Percentiles rank a stretch among this genome's conserved stretches.
These are phyloP conservation scores for Folsomia candida DNA, from an alignment of 2,888 invertebrate species.

Conservation along the genomic window DNA sequence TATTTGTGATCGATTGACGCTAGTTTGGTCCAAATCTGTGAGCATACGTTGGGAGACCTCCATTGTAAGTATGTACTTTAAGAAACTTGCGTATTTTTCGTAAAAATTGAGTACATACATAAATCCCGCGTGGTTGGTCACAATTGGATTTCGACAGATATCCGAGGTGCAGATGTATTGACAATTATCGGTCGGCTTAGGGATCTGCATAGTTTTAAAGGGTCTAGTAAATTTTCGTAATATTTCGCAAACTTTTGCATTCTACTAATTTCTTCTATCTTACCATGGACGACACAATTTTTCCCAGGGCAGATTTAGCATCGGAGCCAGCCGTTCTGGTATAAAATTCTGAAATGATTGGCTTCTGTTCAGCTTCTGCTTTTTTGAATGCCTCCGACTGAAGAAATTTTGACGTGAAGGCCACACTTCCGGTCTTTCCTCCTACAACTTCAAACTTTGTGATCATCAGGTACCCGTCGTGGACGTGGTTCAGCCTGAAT, in stretches of 20 bases:
- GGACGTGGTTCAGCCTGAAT: too few species aligned
- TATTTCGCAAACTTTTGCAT: too few species aligned
- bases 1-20: too few species aligned
- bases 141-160: slow-evolving; percentile 1
- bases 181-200: slow-evolving; percentile 5
- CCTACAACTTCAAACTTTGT: slow-evolving; percentile 12
- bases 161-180: slow-evolving; percentile 3
- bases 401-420: slow-evolving; percentile 53
- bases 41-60: too few species aligned
- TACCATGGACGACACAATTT: slow-evolving; percentile 50
- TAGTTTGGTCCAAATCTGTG: too few species aligned
- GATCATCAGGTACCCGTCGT: slow-evolving; percentile 6
- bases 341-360: slow-evolving; percentile 57
- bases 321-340: slow-evolving; percentile 56
- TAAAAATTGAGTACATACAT: slow-evolving; percentile 8
- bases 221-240: too few species aligned
- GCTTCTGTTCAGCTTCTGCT: slow-evolving; percentile 54
- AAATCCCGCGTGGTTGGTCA: slow-evolving; percentile 8
- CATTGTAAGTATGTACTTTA: too few species aligned
- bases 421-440: slow-evolving; percentile 37
- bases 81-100: too few species aligned
- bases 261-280: too few species aligned
- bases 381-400: slow-evolving; percentile 56
- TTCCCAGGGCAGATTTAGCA: slow-evolving; percentile 56
- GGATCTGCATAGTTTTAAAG: slow-evolving; percentile 9